Base-by-base conservation (phyloP, 1,140 invertebrate genomes). In the Euura lappo region DNA sequence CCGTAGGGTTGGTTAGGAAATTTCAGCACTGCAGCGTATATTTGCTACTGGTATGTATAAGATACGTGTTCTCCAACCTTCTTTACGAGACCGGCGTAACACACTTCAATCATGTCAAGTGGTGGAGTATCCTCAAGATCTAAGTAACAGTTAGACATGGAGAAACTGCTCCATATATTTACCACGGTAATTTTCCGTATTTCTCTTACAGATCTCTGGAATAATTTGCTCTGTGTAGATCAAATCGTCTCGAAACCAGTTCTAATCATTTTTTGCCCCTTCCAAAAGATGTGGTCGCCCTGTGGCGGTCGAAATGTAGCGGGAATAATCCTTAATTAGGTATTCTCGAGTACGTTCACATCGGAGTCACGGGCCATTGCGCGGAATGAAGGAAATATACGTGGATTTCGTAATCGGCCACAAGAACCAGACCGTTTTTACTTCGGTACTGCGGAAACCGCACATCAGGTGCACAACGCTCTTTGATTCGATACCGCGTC, bases 271-370 rank as follows among this genome's bases (percentile, higher is more conserved):
- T 60, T 60, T 60, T 60, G 0, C 51, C 6, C 13, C 51, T 11
- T 60, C 51, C 51, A 60, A 60, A 60, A 60, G 51, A 60, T n/a
- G 51, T 60, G 51, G 51, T n/a, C 51, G 51, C 51, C 13, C 28
- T 60, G 51, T 60, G 51, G 51, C 6, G 51, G 3, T 60, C 13
- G 51, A 60, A 60, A 60, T 60, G 51, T 60, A 0, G 13, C 13
- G 13, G 51, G 51, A 60, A 60, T 11, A 60, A 60, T 60, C 51
- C 51, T 60, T 60, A 8, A 60, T 60, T 60, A 60, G 51, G 51
- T 4, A 60, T n/a, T n/a, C 13, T 60, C 8, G 51, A 60, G 51
- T 60, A 60, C 51, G 5, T 60, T 60, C 51, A 60, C 51, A 60
- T 60, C 1, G 51, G 51, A 60, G 51, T 60, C 6, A 60, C 51